Evolutionary conservation across 2,888 invertebrate species (phyloP), one percentile per base, ranked within the genome.

Genomic region (Congeria kusceri): DNA sequence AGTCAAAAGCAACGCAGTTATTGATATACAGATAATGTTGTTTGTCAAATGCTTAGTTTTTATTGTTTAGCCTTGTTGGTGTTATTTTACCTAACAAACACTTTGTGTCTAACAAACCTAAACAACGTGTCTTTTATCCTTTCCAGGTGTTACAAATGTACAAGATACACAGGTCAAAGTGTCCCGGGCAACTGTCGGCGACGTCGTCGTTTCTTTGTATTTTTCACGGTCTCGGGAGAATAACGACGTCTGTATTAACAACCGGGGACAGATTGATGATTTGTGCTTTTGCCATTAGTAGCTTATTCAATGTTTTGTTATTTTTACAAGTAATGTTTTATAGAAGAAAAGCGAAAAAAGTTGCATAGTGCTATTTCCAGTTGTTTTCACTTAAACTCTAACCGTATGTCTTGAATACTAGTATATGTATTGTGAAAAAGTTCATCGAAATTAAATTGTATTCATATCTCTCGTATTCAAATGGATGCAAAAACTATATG

Each of bases 241-340:
- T 87, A n/a, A 85, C 86, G 1, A 85, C 85, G 18, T 87, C 86
- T 15, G 78, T 85, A 28, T 53, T 85, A 25, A 64, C 80, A n/a
- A 85, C 84, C 15, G 77, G 82, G n/a, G 86, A 87, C 71, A 69
- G 76, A 70, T 77, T 87, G 20, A 83, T 87, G 81, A 85, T 84
- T 4, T 67, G 70, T 20, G 85, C 85, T 13, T 85, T 85, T 61
- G 76, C 79, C 11, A 77, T 77, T 11, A 74, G 84, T 9, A 80
- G 76, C 11, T 59, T 84, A 9, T 69, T 86, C 15, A 85, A 84
- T 44, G 65, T 83, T 9, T 61, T 87, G n/a, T 64, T 87, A 1
- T 85, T 84, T 25, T 32, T 75, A 18, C 87, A 87, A 77, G 82
- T 87, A 1, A 27, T 87, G 1, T 87, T 86, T 46, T 87, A 86